phyloP scores from a whole-genome alignment of 2,888 invertebrate species.

The Morinoia aosen region DNA sequence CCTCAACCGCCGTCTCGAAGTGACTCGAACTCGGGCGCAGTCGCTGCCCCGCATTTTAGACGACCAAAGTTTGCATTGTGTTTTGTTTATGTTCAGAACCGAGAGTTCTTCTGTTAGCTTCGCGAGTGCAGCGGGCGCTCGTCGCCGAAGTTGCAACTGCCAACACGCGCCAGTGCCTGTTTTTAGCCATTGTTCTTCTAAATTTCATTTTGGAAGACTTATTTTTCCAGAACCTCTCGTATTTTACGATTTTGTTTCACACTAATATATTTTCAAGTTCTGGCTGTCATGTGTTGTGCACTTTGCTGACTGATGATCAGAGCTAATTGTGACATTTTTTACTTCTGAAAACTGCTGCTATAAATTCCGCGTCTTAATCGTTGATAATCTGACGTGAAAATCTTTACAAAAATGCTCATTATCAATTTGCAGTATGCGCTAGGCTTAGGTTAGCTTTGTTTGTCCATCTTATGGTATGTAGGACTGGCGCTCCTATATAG shows the following conservation, averaged over 20 bases:
- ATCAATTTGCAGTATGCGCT: too few relatives aligned
- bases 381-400: too few relatives aligned
- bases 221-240: not conserved
- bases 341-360: too few relatives aligned
- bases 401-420: too few relatives aligned
- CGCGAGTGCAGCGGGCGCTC: not conserved
- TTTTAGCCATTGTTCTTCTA: not conserved
- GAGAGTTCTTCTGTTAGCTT: not conserved
- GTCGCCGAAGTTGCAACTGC: not conserved
- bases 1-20: not conserved
- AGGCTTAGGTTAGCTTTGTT: too few relatives aligned
- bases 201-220: not conserved
- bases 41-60: constrained; percentile 13
- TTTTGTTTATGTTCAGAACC: constrained; percentile 15
- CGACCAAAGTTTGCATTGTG: constrained; percentile 2
- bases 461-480: too few relatives aligned
- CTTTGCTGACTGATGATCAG: not conserved
- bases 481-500: too few relatives aligned
- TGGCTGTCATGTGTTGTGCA: not conserved
- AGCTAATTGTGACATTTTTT: too few relatives aligned
- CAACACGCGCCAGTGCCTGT: not conserved
- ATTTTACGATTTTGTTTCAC: not conserved
- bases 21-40: not conserved
- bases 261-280: not conserved
- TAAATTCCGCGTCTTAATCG: too few relatives aligned